These are phyloP conservation scores for Mesoligia furuncula DNA, from an alignment of 2,888 invertebrate genomes.

Conservation along the genomic window DNA sequence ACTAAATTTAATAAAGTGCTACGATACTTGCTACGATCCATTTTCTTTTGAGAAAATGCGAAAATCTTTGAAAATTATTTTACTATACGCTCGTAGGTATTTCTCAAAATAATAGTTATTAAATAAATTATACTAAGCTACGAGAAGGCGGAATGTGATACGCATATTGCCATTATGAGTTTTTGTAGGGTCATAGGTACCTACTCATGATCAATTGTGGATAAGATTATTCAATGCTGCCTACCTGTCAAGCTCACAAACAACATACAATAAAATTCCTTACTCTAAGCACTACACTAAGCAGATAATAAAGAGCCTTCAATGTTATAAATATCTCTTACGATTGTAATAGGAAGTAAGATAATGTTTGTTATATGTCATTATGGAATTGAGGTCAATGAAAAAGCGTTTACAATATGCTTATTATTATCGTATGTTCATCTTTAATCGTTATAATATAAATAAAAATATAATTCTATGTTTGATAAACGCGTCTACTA, in stretches of 20 bases:
- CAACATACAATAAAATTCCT: conserved; percentile 25
- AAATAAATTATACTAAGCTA: too few species aligned
- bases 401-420: conserved; percentile 63
- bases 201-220: neutral
- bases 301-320: conserved; percentile 66
- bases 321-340: conserved; percentile 63
- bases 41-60: neutral
- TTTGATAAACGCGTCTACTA: conserved; percentile 5
- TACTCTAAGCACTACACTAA: conserved; percentile 36
- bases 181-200: neutral
- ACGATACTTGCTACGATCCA: neutral
- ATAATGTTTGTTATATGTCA: conserved; percentile 69
- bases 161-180: neutral
- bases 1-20: neutral
- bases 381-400: conserved; percentile 75
- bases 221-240: conserved; percentile 3
- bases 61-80: neutral
- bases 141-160: neutral
- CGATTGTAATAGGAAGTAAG: conserved; percentile 72
- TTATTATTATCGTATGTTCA: conserved; percentile 39
- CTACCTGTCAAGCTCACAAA: neutral
- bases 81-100: neutral
- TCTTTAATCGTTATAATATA: conserved; percentile 33
- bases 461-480: conserved; percentile 24
- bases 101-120: neutral